Evolutionary conservation across 2,888 invertebrate species (phyloP).

Genomic region (Ichneumon xanthorius): DNA sequence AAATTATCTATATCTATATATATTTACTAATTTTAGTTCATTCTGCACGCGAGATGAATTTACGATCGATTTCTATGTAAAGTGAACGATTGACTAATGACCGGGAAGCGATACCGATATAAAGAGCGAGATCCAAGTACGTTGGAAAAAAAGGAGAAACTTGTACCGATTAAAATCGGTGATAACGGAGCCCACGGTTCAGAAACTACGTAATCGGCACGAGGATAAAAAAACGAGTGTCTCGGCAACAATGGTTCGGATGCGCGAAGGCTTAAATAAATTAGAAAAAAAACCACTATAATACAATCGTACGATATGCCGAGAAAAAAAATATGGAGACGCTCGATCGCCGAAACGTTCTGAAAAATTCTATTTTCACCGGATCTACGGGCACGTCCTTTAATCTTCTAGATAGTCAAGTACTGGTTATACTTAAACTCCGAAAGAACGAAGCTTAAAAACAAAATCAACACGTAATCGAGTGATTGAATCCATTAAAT

Average conservation of each 20-base stretch:
- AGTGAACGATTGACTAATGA: conserved; percentile 16
- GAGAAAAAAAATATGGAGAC: conserved; percentile 31
- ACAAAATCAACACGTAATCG: conserved; percentile 16
- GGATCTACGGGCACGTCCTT: conserved; percentile 63
- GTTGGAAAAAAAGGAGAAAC: not conserved
- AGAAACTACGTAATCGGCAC: not conserved
- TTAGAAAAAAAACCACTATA: conserved; percentile 15
- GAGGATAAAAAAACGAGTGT: conserved; percentile 1
- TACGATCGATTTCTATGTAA: conserved; percentile 9
- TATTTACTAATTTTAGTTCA: conserved; percentile 22
- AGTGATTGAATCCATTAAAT: conserved; percentile 41
- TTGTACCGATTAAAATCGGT: not conserved
- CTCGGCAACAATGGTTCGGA: not conserved
- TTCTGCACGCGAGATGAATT: conserved; percentile 32
- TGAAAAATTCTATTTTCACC: conserved; percentile 66
- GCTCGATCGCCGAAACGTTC: conserved; percentile 33
- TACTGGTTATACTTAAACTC: conserved; percentile 27
- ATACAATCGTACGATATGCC: conserved; percentile 17
- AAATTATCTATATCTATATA: conserved; percentile 25
- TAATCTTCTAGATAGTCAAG: conserved; percentile 47
- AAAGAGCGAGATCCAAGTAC: conserved; percentile 15
- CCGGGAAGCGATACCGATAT: not conserved
- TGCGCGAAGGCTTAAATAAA: not conserved
- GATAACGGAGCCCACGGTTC: not conserved
- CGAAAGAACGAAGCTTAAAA: conserved; percentile 16